Conservation (phyloP, 53 echinoderm and acorn worm genomes). For the Crossaster papposus region DNA sequence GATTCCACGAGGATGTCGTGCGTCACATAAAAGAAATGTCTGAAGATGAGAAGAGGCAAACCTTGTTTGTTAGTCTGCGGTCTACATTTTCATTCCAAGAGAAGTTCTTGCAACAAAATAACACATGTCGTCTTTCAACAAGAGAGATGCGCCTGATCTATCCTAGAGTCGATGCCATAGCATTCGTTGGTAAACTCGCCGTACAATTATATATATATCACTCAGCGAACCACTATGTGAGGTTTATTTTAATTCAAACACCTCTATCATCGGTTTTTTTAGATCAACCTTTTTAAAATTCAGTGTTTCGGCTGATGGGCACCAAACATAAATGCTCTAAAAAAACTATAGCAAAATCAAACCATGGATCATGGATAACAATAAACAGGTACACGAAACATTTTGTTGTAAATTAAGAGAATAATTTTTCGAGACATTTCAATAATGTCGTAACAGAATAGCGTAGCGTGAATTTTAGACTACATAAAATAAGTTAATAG, state of each 20-base stretch:
- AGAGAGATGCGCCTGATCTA: neutral
- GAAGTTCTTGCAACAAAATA: neutral
- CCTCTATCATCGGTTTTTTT: neutral
- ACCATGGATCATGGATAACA: too few species aligned
- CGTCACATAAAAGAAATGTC: slow-evolving; percentile 6
- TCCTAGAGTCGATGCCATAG: neutral
- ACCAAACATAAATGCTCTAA: neutral
- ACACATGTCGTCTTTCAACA: neutral
- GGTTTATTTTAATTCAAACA: neutral
- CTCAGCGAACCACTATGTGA: neutral
- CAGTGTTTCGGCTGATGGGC: neutral
- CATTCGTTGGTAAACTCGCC: neutral
- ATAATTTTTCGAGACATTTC: too few species aligned
- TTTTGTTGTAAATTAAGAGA: too few species aligned
- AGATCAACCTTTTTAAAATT: neutral
- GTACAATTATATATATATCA: neutral
- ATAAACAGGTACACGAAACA: too few species aligned
- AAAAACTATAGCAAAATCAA: too few species aligned
- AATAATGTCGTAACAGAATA: too few species aligned
- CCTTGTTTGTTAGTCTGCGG: neutral
- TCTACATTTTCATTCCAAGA: slow-evolving; percentile 11
- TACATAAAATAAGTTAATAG: too few species aligned
- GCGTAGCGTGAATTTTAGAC: too few species aligned
- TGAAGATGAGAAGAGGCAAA: neutral
- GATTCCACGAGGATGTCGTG: slow-evolving; percentile 8